A percentile compares a stretch with the other conserved stretches of the same genome.
These are phyloP conservation scores for Barbus barbus DNA, from an alignment of 2,113 vertebrate genomes.

Conservation along the genomic window DNA sequence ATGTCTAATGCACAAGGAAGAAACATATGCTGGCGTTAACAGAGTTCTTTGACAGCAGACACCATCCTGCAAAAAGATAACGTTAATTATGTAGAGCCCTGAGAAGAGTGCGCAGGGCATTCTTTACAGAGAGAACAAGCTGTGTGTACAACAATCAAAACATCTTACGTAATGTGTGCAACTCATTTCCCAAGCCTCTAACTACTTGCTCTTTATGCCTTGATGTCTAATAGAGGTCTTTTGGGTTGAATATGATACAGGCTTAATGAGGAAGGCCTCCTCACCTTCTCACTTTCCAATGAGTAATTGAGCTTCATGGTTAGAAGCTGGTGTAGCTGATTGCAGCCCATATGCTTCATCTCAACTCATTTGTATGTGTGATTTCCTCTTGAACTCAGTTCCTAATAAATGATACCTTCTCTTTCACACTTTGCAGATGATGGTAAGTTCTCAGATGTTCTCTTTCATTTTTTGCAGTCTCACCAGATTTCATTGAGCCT, in stretches of 20 bases:
- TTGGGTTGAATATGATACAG: constrained; percentile 29
- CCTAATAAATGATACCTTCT: constrained; percentile 10
- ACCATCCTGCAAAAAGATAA: neutral
- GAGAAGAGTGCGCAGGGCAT: neutral
- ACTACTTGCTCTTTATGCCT: constrained; percentile 11
- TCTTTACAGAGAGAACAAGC: constrained; percentile 9
- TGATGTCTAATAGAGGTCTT: constrained; percentile 40
- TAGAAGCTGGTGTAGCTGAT: constrained; percentile 16
- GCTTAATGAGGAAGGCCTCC: constrained; percentile 4
- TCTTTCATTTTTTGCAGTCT: constrained; percentile 12
- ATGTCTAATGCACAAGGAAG: neutral
- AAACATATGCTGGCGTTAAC: constrained; percentile 4
- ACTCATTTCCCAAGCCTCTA: constrained; percentile 6
- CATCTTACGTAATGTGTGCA: constrained; percentile 16
- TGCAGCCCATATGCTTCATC: constrained; percentile 26
- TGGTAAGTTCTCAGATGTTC: neutral
- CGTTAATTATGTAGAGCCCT: constrained; percentile 12
- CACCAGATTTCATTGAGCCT: neutral
- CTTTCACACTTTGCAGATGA: constrained; percentile 1
- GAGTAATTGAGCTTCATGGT: constrained; percentile 16
- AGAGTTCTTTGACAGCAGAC: constrained; percentile 9
- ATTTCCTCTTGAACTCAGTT: constrained; percentile 1
- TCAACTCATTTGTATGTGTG: neutral
- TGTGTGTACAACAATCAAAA: constrained; percentile 22
- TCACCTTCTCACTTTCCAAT: constrained; percentile 11